phyloP scores from a whole-genome alignment of 2,888 invertebrate species.

The Melangyna quadrimaculata region DNA sequence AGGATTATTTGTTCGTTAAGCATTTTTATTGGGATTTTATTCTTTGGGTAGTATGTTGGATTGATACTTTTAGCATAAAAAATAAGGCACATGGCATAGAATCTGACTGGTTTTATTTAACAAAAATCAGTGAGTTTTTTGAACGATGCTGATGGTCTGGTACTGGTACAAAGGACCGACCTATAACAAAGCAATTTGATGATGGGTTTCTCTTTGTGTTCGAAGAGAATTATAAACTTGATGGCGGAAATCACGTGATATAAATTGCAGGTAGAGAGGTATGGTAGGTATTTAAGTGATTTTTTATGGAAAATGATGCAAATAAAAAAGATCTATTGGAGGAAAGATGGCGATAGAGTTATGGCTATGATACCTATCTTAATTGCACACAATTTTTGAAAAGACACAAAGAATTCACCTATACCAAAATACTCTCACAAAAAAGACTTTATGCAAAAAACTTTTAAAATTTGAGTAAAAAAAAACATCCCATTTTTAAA shows the following conservation, averaged over 20 bases:
- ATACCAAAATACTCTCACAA: too few relatives aligned
- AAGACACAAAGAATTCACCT: too few relatives aligned
- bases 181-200: constrained; percentile 10
- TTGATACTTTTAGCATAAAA: constrained; percentile 8
- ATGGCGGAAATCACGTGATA: constrained; percentile 52
- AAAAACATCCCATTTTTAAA: too few relatives aligned
- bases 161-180: background rate
- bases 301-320: background rate
- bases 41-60: background rate
- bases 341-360: background rate
- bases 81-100: constrained; percentile 10
- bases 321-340: background rate
- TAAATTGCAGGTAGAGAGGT: background rate
- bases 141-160: background rate
- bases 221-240: constrained; percentile 32
- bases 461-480: too few relatives aligned
- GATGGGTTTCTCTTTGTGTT: constrained; percentile 34
- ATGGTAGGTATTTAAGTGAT: background rate
- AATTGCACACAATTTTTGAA: background rate
- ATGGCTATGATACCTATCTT: background rate
- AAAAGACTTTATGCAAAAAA: too few relatives aligned
- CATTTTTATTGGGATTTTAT: background rate
- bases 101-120: background rate
- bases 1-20: background rate
- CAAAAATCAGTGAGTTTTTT: background rate